Evolutionary conservation across 2,797 vertebrate genomes (phyloP), one percentile per base, ranked within the genome.

Genomic region (Lutjanus campechanus): DNA sequence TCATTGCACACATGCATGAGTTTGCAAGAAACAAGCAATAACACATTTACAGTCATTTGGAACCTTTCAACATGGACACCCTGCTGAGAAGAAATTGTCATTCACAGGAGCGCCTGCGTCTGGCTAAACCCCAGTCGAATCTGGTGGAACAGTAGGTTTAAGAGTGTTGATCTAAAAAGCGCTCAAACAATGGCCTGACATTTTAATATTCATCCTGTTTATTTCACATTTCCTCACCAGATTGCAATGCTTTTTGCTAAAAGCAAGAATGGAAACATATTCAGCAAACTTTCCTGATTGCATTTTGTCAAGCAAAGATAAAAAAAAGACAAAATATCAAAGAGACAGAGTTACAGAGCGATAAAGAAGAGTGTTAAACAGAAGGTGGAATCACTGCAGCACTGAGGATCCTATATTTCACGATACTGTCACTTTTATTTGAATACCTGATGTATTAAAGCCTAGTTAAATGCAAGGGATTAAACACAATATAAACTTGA

Each of bases 401-500:
- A 17, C 63, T 85, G 50, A 49, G 56, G 60, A 79, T 69, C 25
- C 56, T 56, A 17, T 69, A 82, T 81, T 85, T 89, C 77, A 88
- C 1, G 11, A 66, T 56, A 63, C 80, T 85, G 87, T 89, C 88
- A 68, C 67, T 86, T 85, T 80, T 88, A 81, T 92, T 91, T 91
- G 81, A 90, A 84, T 79, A 67, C 56, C 63, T 78, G 82, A 88
- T 79, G 76, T 81, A 51, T 86, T 66, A 84, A 89, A 90, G 73
- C 85, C 70, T 80, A 19, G 77, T 83, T 91, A 89, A 91, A 90
- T 66, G 81, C 63, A 47, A 60, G 6, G 66, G 83, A 86, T 92
- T 91, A 88, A 86, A 82, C 67, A 83, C 82, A 86, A 90, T 81
- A 88, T 86, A 77, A 83, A 86, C 56, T 25, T 84, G 86, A 92